Evolutionary conservation across 37 sponge, comb jelly and placozoan genomes (phyloP), one percentile per base, ranked within the genome.

Genomic region (Oscarella lobularis): DNA sequence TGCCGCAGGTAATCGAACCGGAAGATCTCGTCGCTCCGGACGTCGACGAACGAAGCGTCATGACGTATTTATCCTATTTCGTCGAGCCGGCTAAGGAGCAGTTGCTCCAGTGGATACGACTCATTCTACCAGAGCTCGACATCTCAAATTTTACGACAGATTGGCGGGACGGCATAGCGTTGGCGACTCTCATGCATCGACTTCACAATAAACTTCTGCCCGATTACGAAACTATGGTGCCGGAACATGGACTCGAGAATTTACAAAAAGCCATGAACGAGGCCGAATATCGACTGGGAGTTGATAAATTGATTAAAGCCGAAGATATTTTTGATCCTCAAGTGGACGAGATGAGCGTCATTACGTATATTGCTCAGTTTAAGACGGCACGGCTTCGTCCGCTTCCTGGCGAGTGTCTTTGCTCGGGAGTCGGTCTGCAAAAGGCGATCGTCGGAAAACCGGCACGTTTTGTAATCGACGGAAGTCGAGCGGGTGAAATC

Each of bases 61-160:
- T 89, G 81, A 89, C 90, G 0, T 89, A 89, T 66, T 77, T 89
- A 67, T 89, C 90, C 70, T 82, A 89, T 78, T 89, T 83, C 75
- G 37, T 74, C 27, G 76, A 79, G 30, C 81, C 86, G 0, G 86
- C 90, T 30, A 84, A 67, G 85, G 80, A 0, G 85, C 66, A 41
- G 37, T 75, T 89, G 0, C 74, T 89, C 3, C 85, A 82, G 48
- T 89, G 86, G 87, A 81, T 89, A 4, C 39, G 39, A 1, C 76
- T 74, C 55, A 76, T 31, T 39, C 67, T 89, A 36, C 90, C 90
- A 14, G 68, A 76, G 30, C 65, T 67, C 33, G 80, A 41, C 14
- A 74, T 89, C 75, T 72, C 68, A 30, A 89, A 85, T 69, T 76
- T 89, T 71, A 75, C 81, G 27, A 74, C 86, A 1, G 86, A 89